Evolutionary conservation across 2,888 invertebrate species (phyloP), one percentile per base, ranked within the genome.

Genomic region (Pimpla rufipes): DNA sequence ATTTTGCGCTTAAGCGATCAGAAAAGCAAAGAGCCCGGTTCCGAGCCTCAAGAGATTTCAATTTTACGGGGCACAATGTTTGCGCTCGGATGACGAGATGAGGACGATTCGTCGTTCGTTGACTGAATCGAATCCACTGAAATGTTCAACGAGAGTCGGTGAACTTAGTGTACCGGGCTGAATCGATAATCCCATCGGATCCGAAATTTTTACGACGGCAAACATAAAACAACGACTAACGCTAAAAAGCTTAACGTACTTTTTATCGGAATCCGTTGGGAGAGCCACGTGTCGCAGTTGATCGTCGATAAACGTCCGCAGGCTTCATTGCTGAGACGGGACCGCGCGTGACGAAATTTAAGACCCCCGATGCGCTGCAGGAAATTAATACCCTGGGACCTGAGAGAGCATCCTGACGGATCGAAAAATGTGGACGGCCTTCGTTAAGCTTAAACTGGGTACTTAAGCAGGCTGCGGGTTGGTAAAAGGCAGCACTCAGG

Each of bases 41-140:
- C 78, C 82, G 75, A 74, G 47, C 75, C 80, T 66, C 73, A 47
- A 42, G 70, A 76, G 59, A 81, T 79, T 81, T 85, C 42, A 66
- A 52, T 37, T 55, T 68, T 40, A 4, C 40, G 68, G 35, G 79
- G 79, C 76, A 79, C 74, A 55, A 55, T 55, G 52, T 83, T 78
- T 85, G 78, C 78, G 76, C 75, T 68, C 55, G 68, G 68, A 16
- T 42, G 66, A 76, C 73, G 55, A 76, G 45, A n/a, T n/a, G 50
- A 35, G n/a, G 55, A 75, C 47, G 70, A 70, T 42, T 62, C 42
- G 42, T 47, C 55, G 59, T 42, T 75, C 52, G 55, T 21, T 21
- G 52, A 47, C 37, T 71, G 23, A 23, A 66, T 71, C 67, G 50
- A 73, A 77, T 35, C 45, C 21, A 45, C 67, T 68, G 73, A 68